Evolutionary conservation across 2,888 invertebrate species (phyloP), one percentile per base, ranked within the genome.

Genomic region (Amblyjoppa fuscipennis): DNA sequence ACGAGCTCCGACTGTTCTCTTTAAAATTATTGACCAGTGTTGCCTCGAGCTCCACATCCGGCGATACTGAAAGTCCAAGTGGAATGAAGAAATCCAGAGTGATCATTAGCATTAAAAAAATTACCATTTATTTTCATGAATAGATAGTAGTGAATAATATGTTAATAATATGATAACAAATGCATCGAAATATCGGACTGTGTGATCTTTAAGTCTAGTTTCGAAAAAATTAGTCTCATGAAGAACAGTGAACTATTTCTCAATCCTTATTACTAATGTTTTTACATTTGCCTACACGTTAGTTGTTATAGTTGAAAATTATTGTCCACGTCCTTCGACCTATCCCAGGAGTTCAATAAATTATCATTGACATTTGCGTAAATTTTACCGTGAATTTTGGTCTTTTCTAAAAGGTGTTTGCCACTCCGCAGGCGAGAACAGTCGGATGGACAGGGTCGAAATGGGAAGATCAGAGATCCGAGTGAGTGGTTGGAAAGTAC

Each of bases 21-120:
- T 84, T 68, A 49, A 68, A 84, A 31, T 84, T 77, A 78, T 83
- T 79, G 53, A 59, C 49, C 56, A n/a, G 49, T 56, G 13, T 56
- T 28, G 45, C 59, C 49, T 11, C 51, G n/a, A 38, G 38, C 7
- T 53, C 38, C 4, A 53, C 71, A 45, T 45, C 31, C 51, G 20
- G 20, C 34, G 51, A n/a, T 25, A 31, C 16, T 31, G 34, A 73
- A 73, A 45, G 45, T 68, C 31, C 49, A 31, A 13, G 38, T 2
- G 0, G 31, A 20, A 4, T 34, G 75, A 61, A 34, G 31, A 28
- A 28, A 59, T 59, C 2, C 13, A 25, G 3, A 11, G 4, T 59
- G 28, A 11, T 28, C 1, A 28, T 20, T 11, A 25, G 20, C 20
- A 7, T 25, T 2, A 25, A 56, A 25, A 56, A 56, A 56, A 11